Conservation (phyloP, 2,797 vertebrate genomes). For the Lagodon rhomboides region DNA sequence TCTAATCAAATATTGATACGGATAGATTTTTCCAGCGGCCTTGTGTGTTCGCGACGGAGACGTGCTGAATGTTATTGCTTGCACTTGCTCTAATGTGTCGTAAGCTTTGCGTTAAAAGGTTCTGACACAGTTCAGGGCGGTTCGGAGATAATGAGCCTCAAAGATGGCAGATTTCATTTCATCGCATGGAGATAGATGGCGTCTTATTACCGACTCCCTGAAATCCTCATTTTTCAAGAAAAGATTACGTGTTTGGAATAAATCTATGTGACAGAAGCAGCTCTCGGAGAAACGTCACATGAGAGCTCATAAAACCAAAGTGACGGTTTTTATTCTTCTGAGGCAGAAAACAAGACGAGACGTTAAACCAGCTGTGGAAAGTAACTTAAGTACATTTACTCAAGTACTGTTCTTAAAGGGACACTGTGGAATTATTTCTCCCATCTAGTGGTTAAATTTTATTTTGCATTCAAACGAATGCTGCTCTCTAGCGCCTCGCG, state of each 20-base stretch:
- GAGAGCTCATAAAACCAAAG: background rate
- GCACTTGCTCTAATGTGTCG: slow-evolving; percentile 52
- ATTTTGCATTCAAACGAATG: too few species aligned
- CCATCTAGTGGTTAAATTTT: too few species aligned
- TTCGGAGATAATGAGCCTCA: slow-evolving; percentile 31
- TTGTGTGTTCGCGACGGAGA: slow-evolving; percentile 47
- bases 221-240: background rate
- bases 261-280: background rate
- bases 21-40: slow-evolving; percentile 47
- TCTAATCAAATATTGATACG: slow-evolving; percentile 66
- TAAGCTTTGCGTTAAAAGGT: slow-evolving; percentile 40
- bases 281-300: background rate
- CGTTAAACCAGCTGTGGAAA: background rate
- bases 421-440: too few species aligned
- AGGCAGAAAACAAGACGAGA: background rate
- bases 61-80: slow-evolving; percentile 29
- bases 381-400: background rate
- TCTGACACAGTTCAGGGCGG: slow-evolving; percentile 28
- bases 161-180: background rate
- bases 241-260: slow-evolving; percentile 1
- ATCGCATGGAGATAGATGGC: slow-evolving; percentile 7
- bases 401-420: too few species aligned
- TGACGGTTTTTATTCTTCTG: background rate
- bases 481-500: too few species aligned
- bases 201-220: background rate